phyloP scores from a whole-genome alignment of 2,797 vertebrate species.

The Platalea minor region DNA sequence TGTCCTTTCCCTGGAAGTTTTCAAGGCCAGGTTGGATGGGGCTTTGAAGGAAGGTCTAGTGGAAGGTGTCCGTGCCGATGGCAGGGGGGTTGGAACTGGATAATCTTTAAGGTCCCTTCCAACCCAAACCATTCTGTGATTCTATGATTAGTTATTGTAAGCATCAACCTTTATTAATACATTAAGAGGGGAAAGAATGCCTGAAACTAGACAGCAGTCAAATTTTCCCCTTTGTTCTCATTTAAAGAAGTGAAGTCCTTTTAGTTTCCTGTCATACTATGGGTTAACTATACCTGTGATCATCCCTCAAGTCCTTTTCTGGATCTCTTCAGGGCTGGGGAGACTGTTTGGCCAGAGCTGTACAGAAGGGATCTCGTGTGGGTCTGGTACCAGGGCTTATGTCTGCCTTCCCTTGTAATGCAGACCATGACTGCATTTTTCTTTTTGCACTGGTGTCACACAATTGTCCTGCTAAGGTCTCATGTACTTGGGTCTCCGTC shows the following conservation, averaged over 20 bases:
- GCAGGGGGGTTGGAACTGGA: neutral
- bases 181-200: neutral
- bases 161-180: neutral
- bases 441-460: neutral
- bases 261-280: neutral
- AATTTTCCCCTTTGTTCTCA: neutral
- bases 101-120: neutral
- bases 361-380: neutral
- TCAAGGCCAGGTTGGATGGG: neutral
- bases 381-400: neutral
- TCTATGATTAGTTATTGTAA: neutral
- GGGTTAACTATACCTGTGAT: neutral
- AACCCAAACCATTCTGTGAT: neutral
- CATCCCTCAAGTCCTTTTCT: neutral
- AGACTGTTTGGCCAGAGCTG: neutral
- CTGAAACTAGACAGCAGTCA: neutral
- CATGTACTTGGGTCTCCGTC: neutral
- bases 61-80: neutral
- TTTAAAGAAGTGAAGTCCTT: neutral
- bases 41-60: neutral
- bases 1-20: neutral
- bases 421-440: neutral
- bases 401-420: neutral
- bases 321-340: neutral
- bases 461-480: neutral